phyloP scores from a whole-genome alignment of 2,113 vertebrate species.

The Monarcha castaneiventris region DNA sequence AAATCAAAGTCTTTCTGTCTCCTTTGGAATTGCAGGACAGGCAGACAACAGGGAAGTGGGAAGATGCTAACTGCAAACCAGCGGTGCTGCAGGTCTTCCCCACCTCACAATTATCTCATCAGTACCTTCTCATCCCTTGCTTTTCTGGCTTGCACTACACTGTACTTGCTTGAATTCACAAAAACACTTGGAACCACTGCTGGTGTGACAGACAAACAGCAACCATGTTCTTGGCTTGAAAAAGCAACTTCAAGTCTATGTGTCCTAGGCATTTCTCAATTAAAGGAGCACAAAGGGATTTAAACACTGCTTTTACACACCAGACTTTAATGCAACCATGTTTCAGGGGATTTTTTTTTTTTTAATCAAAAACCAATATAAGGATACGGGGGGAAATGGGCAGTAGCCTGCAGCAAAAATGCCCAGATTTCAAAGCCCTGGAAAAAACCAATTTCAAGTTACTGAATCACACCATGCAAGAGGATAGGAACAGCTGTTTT shows the following conservation, averaged over 20 bases:
- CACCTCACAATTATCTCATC: neutral
- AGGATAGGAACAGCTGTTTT: neutral
- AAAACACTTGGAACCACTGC: neutral
- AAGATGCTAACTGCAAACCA: constrained; percentile 4
- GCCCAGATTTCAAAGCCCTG: neutral
- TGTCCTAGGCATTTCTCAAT: neutral
- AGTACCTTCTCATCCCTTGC: neutral
- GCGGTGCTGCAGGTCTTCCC: neutral
- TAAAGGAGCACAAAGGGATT: neutral
- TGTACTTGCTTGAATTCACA: neutral
- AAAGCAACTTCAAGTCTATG: constrained; percentile 3
- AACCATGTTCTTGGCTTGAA: constrained; percentile 1
- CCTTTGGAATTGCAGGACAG: neutral
- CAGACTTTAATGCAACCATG: neutral
- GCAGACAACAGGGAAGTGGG: neutral
- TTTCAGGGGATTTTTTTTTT: neutral
- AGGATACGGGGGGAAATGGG: neutral
- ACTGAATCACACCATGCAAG: neutral
- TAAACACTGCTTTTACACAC: neutral
- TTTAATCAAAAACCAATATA: neutral
- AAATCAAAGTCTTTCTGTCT: neutral
- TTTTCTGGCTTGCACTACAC: neutral
- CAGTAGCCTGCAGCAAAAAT: neutral
- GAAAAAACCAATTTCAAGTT: neutral
- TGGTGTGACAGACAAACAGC: constrained; percentile 18